Base-by-base conservation (phyloP, 2,113 vertebrate genomes). In the Triplophysa rosa region DNA sequence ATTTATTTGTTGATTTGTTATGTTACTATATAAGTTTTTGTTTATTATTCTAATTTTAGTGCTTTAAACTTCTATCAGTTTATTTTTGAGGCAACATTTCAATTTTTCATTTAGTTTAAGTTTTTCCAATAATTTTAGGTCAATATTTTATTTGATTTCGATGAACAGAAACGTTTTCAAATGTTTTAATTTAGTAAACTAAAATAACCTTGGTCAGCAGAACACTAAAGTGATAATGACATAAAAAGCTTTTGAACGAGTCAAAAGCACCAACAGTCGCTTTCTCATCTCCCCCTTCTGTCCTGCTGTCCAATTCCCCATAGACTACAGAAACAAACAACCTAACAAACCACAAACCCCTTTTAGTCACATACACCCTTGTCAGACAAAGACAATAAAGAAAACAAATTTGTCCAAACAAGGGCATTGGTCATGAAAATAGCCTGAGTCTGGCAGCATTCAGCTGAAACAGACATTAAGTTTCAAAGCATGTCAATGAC, bases 351-450 rank as follows among this genome's bases (percentile, higher is more conserved):
- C 52, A 59, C 45, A 2, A 14, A 84, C 69, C 14, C 21, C 10
- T 45, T 76, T 49, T 61, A 64, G 75, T 45, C 54, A 72, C 29
- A 73, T 78, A 1, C 14, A 37, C 5, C 33, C 33, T 37, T 37
- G 33, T 37, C 33, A 37, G 33, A 37, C 33, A 37, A 6, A 73
- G 75, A 82, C 79, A 81, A 83, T 80, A 69, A 75, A 37, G 33
- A 37, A 37, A 37, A 37, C 33, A 7, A 6, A 37, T 37, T 37
- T 74, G 56, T 58, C 24, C 49, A 19, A 58, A 72, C 9, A 58
- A 59, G 11, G 21, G n/a, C 1, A 16, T 69, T 66, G 33, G 77
- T 45, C 4, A 72, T 80, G 77, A 83, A 78, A 78, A 49, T 68
- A 64, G 0, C 2, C 70, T 37, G 33, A 7, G 1, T 81, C 19